These are phyloP conservation scores for Vesta saturnalis DNA, from an alignment of 2,888 invertebrate genomes.

Conservation along the genomic window DNA sequence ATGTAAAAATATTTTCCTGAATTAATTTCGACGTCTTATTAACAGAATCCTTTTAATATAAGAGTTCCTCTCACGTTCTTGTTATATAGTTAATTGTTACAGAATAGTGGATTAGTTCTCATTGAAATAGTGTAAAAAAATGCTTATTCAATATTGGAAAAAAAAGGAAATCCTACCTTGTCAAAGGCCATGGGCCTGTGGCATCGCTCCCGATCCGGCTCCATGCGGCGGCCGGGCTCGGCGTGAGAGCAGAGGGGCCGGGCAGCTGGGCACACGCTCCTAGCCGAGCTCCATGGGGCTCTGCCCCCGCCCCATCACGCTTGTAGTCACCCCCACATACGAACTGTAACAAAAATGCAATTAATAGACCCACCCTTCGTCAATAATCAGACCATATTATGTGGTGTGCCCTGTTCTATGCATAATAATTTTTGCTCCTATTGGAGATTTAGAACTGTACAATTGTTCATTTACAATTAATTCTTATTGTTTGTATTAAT, in stretches of 20 bases:
- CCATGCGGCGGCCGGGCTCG: slow-evolving; percentile 54
- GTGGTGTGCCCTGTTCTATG: too few species aligned
- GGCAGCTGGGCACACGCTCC: slow-evolving; percentile 78
- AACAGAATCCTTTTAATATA: too few species aligned
- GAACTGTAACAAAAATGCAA: slow-evolving; percentile 65
- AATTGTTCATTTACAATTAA: too few species aligned
- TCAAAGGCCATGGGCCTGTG: slow-evolving; percentile 78
- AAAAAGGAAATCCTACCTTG: slow-evolving; percentile 66
- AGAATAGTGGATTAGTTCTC: too few species aligned
- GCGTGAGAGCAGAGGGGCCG: slow-evolving; percentile 66
- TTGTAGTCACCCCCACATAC: slow-evolving; percentile 77
- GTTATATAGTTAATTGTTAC: too few species aligned
- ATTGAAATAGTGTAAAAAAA: too few species aligned
- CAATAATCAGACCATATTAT: background rate
- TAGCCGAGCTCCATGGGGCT: slow-evolving; percentile 86
- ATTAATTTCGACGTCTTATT: too few species aligned
- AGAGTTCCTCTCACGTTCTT: too few species aligned
- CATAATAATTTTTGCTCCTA: too few species aligned
- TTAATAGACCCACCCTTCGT: background rate
- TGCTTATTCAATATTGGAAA: slow-evolving; percentile 8
- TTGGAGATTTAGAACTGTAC: too few species aligned
- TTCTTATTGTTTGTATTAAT: too few species aligned
- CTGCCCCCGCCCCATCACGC: slow-evolving; percentile 85
- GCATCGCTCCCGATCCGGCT: slow-evolving; percentile 58
- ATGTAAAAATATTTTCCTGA: too few species aligned